These are phyloP conservation scores for Trachythela sp. DNA, from an alignment of 64 coral and sea anemone species.

Conservation along the genomic window DNA sequence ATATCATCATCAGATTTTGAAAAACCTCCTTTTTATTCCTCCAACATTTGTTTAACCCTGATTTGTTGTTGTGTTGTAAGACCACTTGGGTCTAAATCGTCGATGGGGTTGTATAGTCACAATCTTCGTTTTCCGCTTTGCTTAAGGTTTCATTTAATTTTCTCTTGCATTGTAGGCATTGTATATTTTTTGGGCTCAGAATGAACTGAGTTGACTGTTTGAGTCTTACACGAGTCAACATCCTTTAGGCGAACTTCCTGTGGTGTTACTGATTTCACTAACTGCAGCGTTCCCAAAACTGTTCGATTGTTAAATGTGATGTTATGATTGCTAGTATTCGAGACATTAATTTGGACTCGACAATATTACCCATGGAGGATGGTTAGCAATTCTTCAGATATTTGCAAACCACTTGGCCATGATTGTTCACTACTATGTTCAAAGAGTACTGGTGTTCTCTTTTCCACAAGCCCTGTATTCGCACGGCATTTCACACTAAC, in stretches of 20 bases:
- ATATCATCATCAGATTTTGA: constrained; percentile 42
- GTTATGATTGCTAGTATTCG: constrained; percentile 50
- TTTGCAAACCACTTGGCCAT: too few relatives aligned
- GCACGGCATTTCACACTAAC: too few relatives aligned
- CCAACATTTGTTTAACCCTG: background rate
- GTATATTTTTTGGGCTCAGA: background rate
- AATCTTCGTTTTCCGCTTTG: background rate
- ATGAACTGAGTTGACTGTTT: too few relatives aligned
- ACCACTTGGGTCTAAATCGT: background rate
- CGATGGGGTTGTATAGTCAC: background rate
- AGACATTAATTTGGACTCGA: constrained; percentile 27
- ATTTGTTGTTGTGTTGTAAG: constrained; percentile 38
- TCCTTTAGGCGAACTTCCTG: constrained; percentile 41
- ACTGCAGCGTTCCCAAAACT: constrained; percentile 26
- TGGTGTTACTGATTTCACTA: constrained; percentile 52
- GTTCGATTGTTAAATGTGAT: constrained; percentile 40
- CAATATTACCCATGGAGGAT: constrained; percentile 44
- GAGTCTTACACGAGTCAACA: too few relatives aligned
- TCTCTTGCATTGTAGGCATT: background rate
- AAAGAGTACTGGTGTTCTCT: too few relatives aligned
- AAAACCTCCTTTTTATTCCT: constrained; percentile 30
- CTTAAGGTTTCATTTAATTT: background rate
- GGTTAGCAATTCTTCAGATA: too few relatives aligned
- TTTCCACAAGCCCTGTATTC: too few relatives aligned
- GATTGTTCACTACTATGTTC: too few relatives aligned